Base-by-base conservation (phyloP, 2,113 vertebrate species). In the Pangasianodon hypophthalmus region DNA sequence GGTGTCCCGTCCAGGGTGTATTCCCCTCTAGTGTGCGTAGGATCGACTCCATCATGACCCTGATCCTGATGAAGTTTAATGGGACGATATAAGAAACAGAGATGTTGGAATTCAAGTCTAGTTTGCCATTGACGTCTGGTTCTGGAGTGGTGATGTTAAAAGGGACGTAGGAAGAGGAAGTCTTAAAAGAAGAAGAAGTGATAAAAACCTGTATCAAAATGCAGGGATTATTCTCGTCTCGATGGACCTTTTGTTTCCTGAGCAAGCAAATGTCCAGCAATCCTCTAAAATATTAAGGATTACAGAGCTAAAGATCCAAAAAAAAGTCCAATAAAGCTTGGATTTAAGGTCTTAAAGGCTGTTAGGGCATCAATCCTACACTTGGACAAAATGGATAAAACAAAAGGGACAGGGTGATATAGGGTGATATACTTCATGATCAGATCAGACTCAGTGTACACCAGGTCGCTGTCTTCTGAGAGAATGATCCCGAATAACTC, bases 311-410 rank as follows among this genome's bases (percentile, higher is more conserved):
- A 50, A 90, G 86, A 91, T 90, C 81, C 87, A 2, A 41, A 73
- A 79, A n/a, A 54, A 32, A 52, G 14, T 82, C 50, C n/a, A 37
- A 16, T 56, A 56, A 82, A 56, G 46, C 50, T 56, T 84, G 85
- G 88, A 84, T 90, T 89, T 91, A 87, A 90, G 82, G 87, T 52
- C 73, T 77, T 90, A 88, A 89, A 90, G 85, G 80, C 77, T 90
- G 54, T 60, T 54, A 69, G 84, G 87, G 85, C 89, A 86, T 92
- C 85, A 90, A 77, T 88, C 84, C 62, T 79, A 75, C 88, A 83
- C 62, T 77, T 44, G 32, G 0, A 67, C 80, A 6, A 44, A 84
- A 60, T 52, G 83, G 88, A 82, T 77, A 83, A 89, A 83, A 91
- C 18, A 79, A 84, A 84, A 48, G 41, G 50, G 88, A 85, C 87